Evolutionary conservation across 1,140 invertebrate species (phyloP).

Genomic region (Tetragonula clypearis): DNA sequence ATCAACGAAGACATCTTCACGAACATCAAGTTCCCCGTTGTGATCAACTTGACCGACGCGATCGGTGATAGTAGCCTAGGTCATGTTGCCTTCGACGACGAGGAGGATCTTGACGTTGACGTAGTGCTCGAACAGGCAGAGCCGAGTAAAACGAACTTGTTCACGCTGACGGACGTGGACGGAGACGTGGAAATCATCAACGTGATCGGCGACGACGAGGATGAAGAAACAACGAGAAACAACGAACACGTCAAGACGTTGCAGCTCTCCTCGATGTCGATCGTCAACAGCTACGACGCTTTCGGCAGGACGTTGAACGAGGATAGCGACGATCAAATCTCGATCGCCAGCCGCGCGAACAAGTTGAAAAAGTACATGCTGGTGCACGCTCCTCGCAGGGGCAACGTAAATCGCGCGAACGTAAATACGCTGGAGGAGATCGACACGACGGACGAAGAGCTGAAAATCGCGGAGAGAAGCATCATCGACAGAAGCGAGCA

Average conservation of each 20-base stretch:
- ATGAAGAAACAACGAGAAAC: too few species aligned
- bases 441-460: background rate
- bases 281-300: background rate
- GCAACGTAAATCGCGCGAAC: background rate
- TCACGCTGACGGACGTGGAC: too few species aligned
- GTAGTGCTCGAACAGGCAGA: background rate
- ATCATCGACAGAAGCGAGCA: background rate
- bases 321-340: background rate
- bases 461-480: background rate
- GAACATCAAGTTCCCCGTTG: slow-evolving; percentile 18
- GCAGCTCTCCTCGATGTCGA: background rate
- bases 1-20: slow-evolving; percentile 21
- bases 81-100: too few species aligned
- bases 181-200: too few species aligned
- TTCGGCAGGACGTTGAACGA: background rate
- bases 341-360: too few species aligned
- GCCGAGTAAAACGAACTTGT: background rate
- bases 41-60: background rate
- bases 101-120: background rate
- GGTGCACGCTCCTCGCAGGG: too few species aligned
- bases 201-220: background rate
- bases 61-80: too few species aligned
- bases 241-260: background rate
- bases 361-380: background rate
- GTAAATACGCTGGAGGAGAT: background rate